These are phyloP conservation scores for Ceriagrion tenellum DNA, from an alignment of 2,888 invertebrate genomes.

Conservation along the genomic window DNA sequence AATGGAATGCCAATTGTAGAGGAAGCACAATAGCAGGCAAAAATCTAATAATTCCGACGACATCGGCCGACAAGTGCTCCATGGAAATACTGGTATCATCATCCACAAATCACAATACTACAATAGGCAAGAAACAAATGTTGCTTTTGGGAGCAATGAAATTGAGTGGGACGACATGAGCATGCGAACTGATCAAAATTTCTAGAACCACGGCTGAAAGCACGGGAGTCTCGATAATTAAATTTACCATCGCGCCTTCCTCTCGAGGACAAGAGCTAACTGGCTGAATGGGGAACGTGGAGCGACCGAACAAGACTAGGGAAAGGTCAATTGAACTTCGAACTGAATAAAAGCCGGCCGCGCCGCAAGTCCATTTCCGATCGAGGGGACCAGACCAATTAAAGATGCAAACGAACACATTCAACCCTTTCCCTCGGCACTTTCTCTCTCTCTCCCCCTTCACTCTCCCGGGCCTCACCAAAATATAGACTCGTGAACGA, in stretches of 20 bases:
- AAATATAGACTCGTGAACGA: not conserved
- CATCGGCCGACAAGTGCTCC: no score
- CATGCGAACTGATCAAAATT: not conserved
- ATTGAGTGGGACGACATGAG: not conserved
- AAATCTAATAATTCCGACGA: no score
- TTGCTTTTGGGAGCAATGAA: not conserved
- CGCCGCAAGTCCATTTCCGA: not conserved
- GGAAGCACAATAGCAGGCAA: no score
- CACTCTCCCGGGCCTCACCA: not conserved
- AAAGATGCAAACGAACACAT: conserved; percentile 15
- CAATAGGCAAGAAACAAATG: not conserved
- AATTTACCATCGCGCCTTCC: not conserved
- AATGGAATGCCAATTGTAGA: no score
- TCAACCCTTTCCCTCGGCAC: not conserved
- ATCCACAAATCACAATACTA: not conserved
- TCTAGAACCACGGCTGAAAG: not conserved
- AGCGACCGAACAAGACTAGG: not conserved
- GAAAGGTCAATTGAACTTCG: conserved; percentile 8
- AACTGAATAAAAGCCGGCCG: not conserved
- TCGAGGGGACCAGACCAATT: not conserved
- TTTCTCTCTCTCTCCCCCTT: not conserved
- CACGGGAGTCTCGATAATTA: not conserved
- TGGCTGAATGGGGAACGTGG: not conserved
- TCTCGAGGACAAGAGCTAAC: not conserved
- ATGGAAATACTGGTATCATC: no score